Percentiles rank a stretch among this genome's conserved stretches.
phyloP scores from a whole-genome alignment of 2,113 vertebrate species.

The Orthonyx spaldingii region DNA sequence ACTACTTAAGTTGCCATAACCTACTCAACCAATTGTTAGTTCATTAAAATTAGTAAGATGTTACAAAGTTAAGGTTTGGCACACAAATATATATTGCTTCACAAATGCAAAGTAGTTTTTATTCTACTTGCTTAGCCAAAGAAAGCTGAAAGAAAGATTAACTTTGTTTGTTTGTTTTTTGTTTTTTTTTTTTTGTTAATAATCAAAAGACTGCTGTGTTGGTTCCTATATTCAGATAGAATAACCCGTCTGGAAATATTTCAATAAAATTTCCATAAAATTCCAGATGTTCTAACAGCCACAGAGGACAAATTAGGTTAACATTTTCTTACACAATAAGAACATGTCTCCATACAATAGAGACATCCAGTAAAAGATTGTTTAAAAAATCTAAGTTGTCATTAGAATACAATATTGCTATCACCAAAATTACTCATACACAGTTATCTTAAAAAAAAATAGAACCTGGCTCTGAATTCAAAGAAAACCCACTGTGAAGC shows the following conservation, averaged over 20 bases:
- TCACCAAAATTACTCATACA: slow-evolving; percentile 9
- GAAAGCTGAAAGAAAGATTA: background rate
- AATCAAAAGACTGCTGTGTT: background rate
- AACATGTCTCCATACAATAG: background rate
- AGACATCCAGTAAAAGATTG: background rate
- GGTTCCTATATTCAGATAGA: background rate
- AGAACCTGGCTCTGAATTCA: background rate
- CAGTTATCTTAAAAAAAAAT: background rate
- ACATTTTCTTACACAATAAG: background rate
- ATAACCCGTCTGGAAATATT: background rate
- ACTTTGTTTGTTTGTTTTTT: background rate
- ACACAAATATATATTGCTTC: background rate
- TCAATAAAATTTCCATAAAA: background rate
- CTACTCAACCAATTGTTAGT: background rate
- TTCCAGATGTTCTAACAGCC: background rate
- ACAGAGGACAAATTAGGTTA: background rate
- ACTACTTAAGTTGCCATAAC: background rate
- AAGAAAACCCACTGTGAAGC: background rate
- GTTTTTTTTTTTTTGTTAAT: too few species aligned
- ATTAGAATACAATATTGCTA: background rate
- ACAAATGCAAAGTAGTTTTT: background rate
- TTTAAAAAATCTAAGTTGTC: background rate
- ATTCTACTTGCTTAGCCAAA: background rate
- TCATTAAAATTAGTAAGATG: background rate
- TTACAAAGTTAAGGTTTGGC: background rate